Evolutionary conservation across 2,888 invertebrate genomes (phyloP).

Genomic region (Himalopsyche kuldschensis): DNA sequence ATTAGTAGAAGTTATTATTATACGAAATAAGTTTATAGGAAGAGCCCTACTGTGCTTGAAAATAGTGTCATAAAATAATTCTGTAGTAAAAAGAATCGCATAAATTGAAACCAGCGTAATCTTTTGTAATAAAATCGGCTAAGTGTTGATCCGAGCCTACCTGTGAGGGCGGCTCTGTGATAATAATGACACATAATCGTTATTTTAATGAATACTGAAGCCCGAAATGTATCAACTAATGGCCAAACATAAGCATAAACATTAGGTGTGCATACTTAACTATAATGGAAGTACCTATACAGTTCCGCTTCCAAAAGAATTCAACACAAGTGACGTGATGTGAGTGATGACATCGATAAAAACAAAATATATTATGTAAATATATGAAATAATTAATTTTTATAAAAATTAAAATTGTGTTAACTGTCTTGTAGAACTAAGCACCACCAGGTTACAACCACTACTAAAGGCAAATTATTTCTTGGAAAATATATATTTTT

Average conservation of each 20-base stretch:
- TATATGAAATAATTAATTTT: too few relatives aligned
- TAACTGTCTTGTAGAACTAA: too few relatives aligned
- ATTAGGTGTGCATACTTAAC: background rate
- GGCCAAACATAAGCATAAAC: conserved; percentile 8
- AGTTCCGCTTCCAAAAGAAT: background rate
- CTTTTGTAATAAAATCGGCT: conserved; percentile 1
- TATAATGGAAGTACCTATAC: conserved; percentile 8
- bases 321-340: background rate
- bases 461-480: too few relatives aligned
- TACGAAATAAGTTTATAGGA: background rate
- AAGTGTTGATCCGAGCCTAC: background rate
- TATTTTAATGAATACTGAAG: conserved; percentile 30
- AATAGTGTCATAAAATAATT: background rate
- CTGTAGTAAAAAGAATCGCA: background rate
- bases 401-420: too few relatives aligned
- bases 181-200: conserved; percentile 22
- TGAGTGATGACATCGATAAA: background rate
- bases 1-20: too few relatives aligned
- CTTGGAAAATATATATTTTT: too few relatives aligned
- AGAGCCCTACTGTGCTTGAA: background rate
- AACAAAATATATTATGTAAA: too few relatives aligned
- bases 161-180: background rate
- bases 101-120: background rate
- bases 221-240: conserved; percentile 18
- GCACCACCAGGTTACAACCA: too few relatives aligned